Conservation (phyloP, 2,113 vertebrate genomes). For the Zosterops hypoxanthus region DNA sequence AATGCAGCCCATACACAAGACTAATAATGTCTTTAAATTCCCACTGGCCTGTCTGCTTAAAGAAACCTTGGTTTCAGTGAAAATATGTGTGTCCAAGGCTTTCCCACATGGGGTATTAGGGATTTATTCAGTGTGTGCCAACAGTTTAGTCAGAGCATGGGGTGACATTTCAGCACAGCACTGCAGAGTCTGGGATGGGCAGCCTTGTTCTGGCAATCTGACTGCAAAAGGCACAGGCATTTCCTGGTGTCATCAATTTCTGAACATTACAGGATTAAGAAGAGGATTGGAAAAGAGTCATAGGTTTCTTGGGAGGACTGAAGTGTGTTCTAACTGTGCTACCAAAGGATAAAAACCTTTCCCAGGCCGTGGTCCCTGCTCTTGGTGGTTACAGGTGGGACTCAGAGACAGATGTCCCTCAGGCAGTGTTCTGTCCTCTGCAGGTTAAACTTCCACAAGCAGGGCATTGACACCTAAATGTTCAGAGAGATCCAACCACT, state of each 20-base stretch:
- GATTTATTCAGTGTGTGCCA: background rate
- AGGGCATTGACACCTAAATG: background rate
- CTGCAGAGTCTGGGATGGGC: background rate
- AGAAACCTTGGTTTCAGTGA: background rate
- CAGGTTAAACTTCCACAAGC: background rate
- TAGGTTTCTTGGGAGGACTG: background rate
- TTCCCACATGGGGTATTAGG: background rate
- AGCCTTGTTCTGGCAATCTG: accelerated
- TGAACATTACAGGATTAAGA: background rate
- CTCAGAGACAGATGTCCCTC: background rate
- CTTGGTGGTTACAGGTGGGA: background rate
- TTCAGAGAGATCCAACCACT: background rate
- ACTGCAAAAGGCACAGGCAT: background rate
- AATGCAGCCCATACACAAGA: background rate
- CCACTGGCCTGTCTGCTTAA: background rate
- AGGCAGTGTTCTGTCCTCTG: background rate
- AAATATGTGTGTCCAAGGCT: background rate
- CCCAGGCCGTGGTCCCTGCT: background rate
- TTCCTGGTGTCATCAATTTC: background rate
- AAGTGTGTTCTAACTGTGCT: background rate
- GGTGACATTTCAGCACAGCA: accelerated
- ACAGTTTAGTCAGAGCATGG: accelerated
- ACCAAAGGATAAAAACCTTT: background rate
- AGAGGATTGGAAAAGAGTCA: background rate
- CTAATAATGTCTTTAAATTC: background rate